Conservation (phyloP, 2,888 invertebrate species). For the Chymomyza caudatula region DNA sequence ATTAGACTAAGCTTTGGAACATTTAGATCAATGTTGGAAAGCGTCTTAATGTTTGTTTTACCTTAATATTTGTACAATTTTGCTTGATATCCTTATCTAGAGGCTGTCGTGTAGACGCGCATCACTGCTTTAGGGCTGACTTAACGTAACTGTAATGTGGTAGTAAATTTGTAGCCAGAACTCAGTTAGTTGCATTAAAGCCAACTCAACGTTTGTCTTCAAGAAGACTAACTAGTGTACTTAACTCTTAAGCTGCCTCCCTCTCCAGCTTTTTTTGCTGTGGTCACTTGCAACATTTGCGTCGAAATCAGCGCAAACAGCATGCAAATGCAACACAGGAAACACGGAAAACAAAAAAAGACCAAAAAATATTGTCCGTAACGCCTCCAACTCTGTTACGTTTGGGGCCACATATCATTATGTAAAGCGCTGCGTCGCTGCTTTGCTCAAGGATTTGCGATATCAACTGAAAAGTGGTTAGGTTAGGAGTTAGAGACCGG, state of each 20-base stretch:
- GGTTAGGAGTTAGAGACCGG: constrained; percentile 4
- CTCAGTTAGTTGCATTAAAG: background rate
- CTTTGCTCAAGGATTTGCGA: constrained; percentile 62
- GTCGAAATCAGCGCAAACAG: constrained; percentile 40
- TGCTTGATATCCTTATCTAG: too few species aligned
- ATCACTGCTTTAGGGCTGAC: too few species aligned
- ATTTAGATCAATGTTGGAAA: too few species aligned
- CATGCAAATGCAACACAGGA: constrained; percentile 40
- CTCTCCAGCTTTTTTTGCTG: constrained; percentile 2
- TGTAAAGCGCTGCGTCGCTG: constrained; percentile 50
- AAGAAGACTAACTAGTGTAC: background rate
- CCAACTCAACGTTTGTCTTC: background rate
- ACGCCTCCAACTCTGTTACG: background rate
- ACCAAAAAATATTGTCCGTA: background rate
- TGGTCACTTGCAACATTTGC: background rate
- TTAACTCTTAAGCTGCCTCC: background rate
- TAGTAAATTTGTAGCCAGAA: too few species aligned
- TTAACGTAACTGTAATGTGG: too few species aligned
- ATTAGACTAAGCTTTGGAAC: too few species aligned
- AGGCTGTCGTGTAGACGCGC: too few species aligned
- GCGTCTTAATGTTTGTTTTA: too few species aligned
- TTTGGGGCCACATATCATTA: constrained; percentile 60
- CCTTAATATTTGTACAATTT: too few species aligned
- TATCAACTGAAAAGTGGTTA: constrained; percentile 64
- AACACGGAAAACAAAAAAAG: background rate